A percentile compares a stretch with the other conserved stretches of the same genome.
These are phyloP conservation scores for Romanomermis culicivorax DNA, from an alignment of 2,888 invertebrate genomes.

Conservation along the genomic window DNA sequence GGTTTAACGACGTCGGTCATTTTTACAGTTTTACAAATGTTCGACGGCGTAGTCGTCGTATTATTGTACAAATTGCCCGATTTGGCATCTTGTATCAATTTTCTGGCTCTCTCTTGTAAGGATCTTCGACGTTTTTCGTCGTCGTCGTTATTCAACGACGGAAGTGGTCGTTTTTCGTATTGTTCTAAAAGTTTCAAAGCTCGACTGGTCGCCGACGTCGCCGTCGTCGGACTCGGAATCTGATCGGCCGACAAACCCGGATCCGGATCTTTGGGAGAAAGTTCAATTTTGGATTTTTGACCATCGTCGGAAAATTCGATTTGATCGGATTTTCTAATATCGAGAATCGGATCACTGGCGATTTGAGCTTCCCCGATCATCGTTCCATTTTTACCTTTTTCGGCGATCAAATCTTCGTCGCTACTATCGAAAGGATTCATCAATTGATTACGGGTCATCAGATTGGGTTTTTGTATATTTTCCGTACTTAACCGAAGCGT, in stretches of 20 bases:
- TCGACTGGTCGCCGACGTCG: background rate
- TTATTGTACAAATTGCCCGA: too few species aligned
- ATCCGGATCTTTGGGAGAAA: too few species aligned
- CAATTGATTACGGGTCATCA: slow-evolving; percentile 7
- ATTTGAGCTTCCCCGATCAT: too few species aligned
- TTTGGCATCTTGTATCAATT: background rate
- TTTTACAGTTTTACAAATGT: too few species aligned
- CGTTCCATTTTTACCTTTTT: background rate
- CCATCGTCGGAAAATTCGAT: too few species aligned
- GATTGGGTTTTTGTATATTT: background rate
- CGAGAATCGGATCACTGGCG: background rate
- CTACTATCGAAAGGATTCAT: slow-evolving; percentile 10
- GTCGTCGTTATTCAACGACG: too few species aligned
- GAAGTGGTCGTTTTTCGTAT: too few species aligned
- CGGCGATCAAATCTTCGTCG: background rate
- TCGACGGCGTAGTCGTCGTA: too few species aligned
- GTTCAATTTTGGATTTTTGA: too few species aligned
- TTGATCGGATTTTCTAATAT: background rate
- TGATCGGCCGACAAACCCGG: too few species aligned
- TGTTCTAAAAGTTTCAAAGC: background rate
- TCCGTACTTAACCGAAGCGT: background rate
- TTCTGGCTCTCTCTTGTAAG: background rate
- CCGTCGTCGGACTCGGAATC: background rate
- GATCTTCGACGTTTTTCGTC: background rate
- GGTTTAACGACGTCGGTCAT: too few species aligned